Base-by-base conservation (phyloP, 2,888 invertebrate genomes). In the Campaea margaritaria region DNA sequence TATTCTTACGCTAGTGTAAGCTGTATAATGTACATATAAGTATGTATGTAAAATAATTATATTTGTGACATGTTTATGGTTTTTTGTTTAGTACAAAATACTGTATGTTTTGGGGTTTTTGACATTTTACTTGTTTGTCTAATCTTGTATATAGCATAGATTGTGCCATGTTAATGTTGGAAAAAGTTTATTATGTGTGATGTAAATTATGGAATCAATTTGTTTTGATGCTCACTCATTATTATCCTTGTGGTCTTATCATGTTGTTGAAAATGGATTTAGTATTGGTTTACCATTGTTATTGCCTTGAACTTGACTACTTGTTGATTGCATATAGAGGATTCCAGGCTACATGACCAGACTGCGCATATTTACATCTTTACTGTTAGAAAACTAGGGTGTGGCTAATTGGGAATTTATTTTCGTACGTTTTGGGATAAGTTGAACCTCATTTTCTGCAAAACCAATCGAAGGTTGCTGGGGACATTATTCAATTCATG, bases 71-170 rank as follows among this genome's bases (percentile, higher is more conserved):
- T 13, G 48, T 54, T 45, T 63, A 65, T 70, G 68, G 74, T 78
- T 70, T 78, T 31, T 75, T 76, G 64, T 79, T 75, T 78, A 73
- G 75, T 83, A 77, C 75, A 83, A 82, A 48, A 75, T 76, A 72
- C 76, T 78, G 74, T 77, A 75, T 77, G 75, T 83, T 80, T 84
- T 83, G 78, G 81, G 80, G 75, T 71, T 74, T 74, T 76, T 74
- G 64, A 71, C 70, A 72, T 75, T 78, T 75, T 74, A 73, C 72
- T 72, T 68, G 70, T 73, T 21, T 21, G 21, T 70, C 62, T 75
- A 72, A 74, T 67, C 62, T 75, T 73, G 66, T 72, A 69, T 31
- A 9, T 31, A 31, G 55, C 56, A 14, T 39, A 56, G 65, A 63
- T 70, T 73, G 83, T 84, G 82, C 83, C 84, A 83, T 83, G 75